A percentile compares a stretch with the other conserved stretches of the same genome.
Conservation (phyloP, 2,113 vertebrate genomes). For the Candoia aspera region DNA sequence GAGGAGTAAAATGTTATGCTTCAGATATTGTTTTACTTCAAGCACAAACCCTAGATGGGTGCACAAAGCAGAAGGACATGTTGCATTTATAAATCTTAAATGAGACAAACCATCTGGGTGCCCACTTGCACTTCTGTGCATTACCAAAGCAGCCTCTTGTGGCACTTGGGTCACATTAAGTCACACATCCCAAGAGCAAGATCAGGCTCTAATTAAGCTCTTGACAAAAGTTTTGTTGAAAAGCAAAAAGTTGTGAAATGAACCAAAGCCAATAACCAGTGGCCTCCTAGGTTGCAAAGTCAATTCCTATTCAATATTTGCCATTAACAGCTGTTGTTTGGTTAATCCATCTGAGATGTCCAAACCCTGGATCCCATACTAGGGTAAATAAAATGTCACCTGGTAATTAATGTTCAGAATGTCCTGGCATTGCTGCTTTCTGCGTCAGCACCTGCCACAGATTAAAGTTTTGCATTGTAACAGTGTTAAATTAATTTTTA, state of each 20-base stretch:
- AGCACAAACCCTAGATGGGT: too few species aligned
- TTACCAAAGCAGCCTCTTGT: background rate
- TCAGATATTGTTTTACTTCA: background rate
- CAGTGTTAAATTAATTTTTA: background rate
- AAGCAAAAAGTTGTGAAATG: background rate
- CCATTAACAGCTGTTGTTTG: constrained; percentile 18
- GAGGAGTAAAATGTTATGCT: background rate
- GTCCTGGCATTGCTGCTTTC: constrained; percentile 7
- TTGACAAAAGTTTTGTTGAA: constrained; percentile 1
- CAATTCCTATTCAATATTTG: background rate
- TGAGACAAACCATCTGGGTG: background rate
- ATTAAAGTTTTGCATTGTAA: constrained; percentile 13
- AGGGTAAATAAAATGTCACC: constrained; percentile 20
- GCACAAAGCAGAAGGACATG: background rate
- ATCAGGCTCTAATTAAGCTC: constrained; percentile 12
- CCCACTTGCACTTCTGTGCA: background rate
- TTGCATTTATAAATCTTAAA: background rate
- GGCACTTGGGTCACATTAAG: background rate
- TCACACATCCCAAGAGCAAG: background rate
- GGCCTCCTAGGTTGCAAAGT: background rate
- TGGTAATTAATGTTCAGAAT: constrained; percentile 21
- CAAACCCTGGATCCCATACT: constrained; percentile 9
- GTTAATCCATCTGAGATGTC: constrained; percentile 7
- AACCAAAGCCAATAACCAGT: background rate
- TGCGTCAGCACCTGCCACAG: constrained; percentile 13